These are phyloP conservation scores for Psilopogon haemacephalus DNA, from an alignment of 2,113 vertebrate species.

Conservation along the genomic window DNA sequence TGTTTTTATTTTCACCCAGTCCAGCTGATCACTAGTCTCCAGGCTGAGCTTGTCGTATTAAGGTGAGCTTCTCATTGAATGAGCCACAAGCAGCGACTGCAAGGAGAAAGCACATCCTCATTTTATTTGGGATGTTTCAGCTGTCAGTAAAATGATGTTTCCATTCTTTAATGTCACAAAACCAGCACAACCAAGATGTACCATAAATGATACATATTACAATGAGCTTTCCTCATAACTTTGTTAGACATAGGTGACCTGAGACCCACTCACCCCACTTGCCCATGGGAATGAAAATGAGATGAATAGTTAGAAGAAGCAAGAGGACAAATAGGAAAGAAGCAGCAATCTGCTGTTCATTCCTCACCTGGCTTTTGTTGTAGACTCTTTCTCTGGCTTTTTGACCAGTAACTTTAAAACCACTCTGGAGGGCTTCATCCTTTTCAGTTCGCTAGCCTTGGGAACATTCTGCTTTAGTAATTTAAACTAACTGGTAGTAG, in stretches of 20 bases:
- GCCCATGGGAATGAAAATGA: neutral
- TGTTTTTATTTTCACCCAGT: conserved; percentile 35
- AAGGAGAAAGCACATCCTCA: neutral
- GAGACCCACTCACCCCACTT: neutral
- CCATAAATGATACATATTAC: neutral
- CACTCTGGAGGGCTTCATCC: neutral
- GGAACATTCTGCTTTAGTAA: neutral
- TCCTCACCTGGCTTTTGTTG: neutral
- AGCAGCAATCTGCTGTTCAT: neutral
- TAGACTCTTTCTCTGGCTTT: neutral
- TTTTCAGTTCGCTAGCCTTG: neutral
- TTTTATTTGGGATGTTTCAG: neutral
- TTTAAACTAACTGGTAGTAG: neutral
- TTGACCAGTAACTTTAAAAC: neutral
- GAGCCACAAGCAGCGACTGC: neutral
- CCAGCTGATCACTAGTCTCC: neutral
- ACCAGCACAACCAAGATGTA: neutral
- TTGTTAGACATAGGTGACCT: neutral
- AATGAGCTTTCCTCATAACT: conserved; percentile 11
- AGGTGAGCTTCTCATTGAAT: neutral
- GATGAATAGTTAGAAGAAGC: neutral
- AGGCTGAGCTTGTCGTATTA: neutral
- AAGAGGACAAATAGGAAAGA: neutral
- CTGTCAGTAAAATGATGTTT: neutral
- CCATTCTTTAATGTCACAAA: neutral